Evolutionary conservation across 2,113 vertebrate genomes (phyloP).

Genomic region (Cinclus cinclus): DNA sequence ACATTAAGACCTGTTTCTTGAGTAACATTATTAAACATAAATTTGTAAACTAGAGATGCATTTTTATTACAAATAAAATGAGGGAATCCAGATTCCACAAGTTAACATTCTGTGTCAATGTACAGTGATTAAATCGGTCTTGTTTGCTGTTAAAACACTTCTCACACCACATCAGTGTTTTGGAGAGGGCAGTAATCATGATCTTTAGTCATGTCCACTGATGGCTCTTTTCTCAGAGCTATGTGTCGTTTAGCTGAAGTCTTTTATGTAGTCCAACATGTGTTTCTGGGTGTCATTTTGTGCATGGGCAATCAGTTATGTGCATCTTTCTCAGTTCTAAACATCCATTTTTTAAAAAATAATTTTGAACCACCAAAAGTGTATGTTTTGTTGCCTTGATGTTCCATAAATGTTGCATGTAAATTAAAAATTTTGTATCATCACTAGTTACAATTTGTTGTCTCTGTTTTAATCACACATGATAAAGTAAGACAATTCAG

Average conservation of each 20-base stretch:
- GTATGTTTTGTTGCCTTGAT: slow-evolving; percentile 66
- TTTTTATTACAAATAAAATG: slow-evolving; percentile 50
- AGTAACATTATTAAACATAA: not conserved
- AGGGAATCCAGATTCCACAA: not conserved
- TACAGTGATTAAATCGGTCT: slow-evolving; percentile 3
- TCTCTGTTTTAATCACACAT: not conserved
- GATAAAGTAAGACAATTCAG: not conserved
- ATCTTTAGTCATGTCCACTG: slow-evolving; percentile 36
- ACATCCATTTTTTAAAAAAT: slow-evolving; percentile 7
- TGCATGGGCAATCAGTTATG: slow-evolving; percentile 59
- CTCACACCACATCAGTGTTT: not conserved
- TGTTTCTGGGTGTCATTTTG: slow-evolving; percentile 38
- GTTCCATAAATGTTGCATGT: slow-evolving; percentile 74
- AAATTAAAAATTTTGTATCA: slow-evolving; percentile 79
- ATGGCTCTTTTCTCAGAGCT: slow-evolving; percentile 68
- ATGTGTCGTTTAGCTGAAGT: slow-evolving; percentile 26
- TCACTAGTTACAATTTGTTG: not conserved
- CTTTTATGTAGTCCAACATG: slow-evolving; percentile 33
- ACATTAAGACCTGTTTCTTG: not conserved
- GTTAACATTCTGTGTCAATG: slow-evolving; percentile 2
- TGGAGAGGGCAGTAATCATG: slow-evolving; percentile 11
- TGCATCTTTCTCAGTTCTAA: slow-evolving; percentile 58
- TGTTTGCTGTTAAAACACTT: slow-evolving; percentile 28
- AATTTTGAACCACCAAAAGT: slow-evolving; percentile 9
- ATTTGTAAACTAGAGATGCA: slow-evolving; percentile 35